Base-by-base conservation (phyloP, 2,113 vertebrate genomes). In the Oncorhynchus nerka region DNA sequence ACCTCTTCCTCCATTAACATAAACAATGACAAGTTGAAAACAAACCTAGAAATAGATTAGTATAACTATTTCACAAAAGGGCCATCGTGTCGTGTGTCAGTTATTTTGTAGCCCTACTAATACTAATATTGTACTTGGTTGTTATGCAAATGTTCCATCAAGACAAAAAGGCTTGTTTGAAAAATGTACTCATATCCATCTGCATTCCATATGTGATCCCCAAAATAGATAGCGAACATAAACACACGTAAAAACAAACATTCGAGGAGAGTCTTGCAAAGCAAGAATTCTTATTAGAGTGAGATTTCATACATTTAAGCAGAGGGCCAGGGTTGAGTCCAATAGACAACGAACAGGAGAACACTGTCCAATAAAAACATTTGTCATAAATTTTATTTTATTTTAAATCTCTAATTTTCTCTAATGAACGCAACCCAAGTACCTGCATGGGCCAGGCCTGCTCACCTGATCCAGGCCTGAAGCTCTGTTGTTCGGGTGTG, bases 401-500 rank as follows among this genome's bases (percentile, higher is more conserved):
- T n/a, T 34, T 34, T 34, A 0, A 1, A 34, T 34, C 34, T 34
- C 6, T 7, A 1, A 34, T 15, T 19, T 55, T 19, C 51, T 19
- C 51, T 55, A 19, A 55, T 55, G 13, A 19, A 19, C 5, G 12
- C 16, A 15, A 55, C 51, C 51, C 61, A 26, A 49, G 11, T 39
- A 57, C 39, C 45, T n/a, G 72, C 16, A 73, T 48, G 62, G 62
- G 45, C 26, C 28, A 59, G 48, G 26, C 62, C 22, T 13, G 77
- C 84, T 89, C 91, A 98, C 97, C 97, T 94, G 93, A 94, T 72
- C 85, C 95, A 84, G 93, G 89, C 90, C 94, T 93, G 87, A 93
- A 86, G 68, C 77, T 93, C 87, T 71, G 94, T 66, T 90, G 92
- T 72, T 97, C 95, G 84, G 93, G 86, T 75, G 84, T 83, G 75